These are phyloP conservation scores for Neocrepidodera transversa DNA, from an alignment of 2,888 invertebrate species.

Conservation along the genomic window DNA sequence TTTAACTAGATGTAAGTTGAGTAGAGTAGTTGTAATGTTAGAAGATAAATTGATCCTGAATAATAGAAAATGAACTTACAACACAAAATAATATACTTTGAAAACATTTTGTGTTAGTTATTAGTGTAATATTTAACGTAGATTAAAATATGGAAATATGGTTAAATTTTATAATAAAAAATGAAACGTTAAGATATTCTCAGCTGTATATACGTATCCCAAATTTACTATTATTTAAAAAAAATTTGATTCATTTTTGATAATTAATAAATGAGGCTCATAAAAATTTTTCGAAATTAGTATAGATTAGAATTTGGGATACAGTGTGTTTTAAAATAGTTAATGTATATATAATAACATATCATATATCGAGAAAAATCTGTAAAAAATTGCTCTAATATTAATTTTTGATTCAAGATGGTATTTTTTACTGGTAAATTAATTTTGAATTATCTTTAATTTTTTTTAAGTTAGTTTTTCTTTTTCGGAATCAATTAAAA, in stretches of 20 bases:
- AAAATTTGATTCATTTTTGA: too few relatives aligned
- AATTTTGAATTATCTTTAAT: too few relatives aligned
- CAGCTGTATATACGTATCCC: neutral
- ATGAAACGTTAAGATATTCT: neutral
- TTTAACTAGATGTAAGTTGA: neutral
- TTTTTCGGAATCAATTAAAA: too few relatives aligned
- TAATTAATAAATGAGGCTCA: too few relatives aligned
- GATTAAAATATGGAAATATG: constrained; percentile 4
- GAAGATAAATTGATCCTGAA: neutral
- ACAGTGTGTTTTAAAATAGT: neutral
- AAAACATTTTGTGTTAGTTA: constrained; percentile 39
- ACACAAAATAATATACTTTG: constrained; percentile 41
- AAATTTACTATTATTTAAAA: too few relatives aligned
- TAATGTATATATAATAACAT: constrained; percentile 15
- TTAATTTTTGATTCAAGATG: constrained; percentile 24
- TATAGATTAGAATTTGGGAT: too few relatives aligned
- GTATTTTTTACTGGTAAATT: constrained; percentile 1
- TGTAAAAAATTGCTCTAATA: constrained; percentile 26
- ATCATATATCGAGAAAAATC: constrained; percentile 21
- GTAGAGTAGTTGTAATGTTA: too few relatives aligned
- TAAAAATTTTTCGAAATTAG: too few relatives aligned
- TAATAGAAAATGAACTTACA: constrained; percentile 12
- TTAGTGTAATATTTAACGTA: constrained; percentile 24
- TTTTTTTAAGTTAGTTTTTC: too few relatives aligned
- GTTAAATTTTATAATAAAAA: neutral